Evolutionary conservation across 2,888 invertebrate genomes (phyloP).

Genomic region (Tinea trinotella): DNA sequence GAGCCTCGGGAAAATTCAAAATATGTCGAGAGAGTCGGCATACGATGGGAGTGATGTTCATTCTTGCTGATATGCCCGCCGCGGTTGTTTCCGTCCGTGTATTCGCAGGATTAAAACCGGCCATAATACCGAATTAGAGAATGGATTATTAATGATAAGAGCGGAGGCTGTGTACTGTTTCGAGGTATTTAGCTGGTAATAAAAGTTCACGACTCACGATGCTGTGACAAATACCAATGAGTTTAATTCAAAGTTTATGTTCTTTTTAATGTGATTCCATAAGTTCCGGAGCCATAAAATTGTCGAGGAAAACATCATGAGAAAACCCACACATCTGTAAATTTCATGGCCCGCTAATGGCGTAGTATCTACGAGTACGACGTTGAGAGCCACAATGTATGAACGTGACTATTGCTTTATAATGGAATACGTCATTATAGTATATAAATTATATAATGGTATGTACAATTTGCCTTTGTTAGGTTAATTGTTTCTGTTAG

Average conservation of each 20-base stretch:
- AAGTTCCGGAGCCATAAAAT: conserved; percentile 1
- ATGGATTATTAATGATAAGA: conserved; percentile 9
- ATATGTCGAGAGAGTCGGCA: conserved; percentile 8
- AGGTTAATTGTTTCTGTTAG: too few relatives aligned
- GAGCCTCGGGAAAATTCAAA: conserved; percentile 8
- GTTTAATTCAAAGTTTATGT: conserved; percentile 12
- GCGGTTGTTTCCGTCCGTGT: conserved; percentile 1
- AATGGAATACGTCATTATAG: not conserved
- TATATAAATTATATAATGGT: not conserved
- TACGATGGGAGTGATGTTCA: conserved; percentile 12
- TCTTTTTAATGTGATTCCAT: conserved; percentile 6
- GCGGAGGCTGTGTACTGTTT: not conserved
- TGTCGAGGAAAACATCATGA: conserved; percentile 1
- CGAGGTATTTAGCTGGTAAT: not conserved
- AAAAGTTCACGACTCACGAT: not conserved
- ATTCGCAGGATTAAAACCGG: conserved; percentile 15
- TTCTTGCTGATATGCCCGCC: conserved; percentile 12
- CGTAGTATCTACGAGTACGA: not conserved
- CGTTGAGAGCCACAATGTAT: not conserved
- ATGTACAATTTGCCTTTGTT: not conserved
- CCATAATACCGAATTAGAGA: conserved; percentile 12
- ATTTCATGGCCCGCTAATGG: not conserved
- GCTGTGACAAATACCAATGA: conserved; percentile 8
- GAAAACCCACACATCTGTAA: not conserved
- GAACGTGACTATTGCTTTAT: not conserved